These are phyloP conservation scores for Suricata suricatta DNA, from an alignment of 2,113 vertebrate species.

Conservation along the genomic window DNA sequence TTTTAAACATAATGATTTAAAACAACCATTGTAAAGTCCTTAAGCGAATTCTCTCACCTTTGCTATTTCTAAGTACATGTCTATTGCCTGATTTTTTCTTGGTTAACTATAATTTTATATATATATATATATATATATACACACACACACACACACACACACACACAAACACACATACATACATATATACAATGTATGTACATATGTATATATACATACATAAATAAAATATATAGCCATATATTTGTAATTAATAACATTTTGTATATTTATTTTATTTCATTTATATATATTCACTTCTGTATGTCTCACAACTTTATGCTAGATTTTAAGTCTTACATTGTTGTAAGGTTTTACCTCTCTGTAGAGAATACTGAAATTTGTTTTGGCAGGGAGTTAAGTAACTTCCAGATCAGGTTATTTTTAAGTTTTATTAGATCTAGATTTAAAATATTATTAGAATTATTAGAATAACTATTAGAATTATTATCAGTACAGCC, in stretches of 20 bases:
- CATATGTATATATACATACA: not conserved
- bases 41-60: not conserved
- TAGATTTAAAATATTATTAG: not conserved
- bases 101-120: not conserved
- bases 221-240: not conserved
- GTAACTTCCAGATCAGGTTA: not conserved
- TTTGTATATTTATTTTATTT: not conserved
- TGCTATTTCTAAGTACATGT: not conserved
- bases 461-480: not conserved
- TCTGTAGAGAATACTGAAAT: not conserved
- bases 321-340: not conserved
- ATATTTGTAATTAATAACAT: not conserved
- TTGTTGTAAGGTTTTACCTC: not conserved
- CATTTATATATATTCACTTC: not conserved
- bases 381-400: not conserved
- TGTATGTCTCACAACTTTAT: not conserved
- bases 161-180: no score
- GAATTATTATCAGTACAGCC: not conserved
- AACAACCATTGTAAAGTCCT: not conserved
- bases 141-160: no score
- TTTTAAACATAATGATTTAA: slow-evolving; percentile 22
- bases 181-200: not conserved
- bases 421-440: not conserved
- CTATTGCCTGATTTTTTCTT: slow-evolving; percentile 13
- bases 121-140: not conserved